These are phyloP conservation scores for Cephus rjabovi DNA, from an alignment of 2,888 invertebrate species.

Conservation along the genomic window DNA sequence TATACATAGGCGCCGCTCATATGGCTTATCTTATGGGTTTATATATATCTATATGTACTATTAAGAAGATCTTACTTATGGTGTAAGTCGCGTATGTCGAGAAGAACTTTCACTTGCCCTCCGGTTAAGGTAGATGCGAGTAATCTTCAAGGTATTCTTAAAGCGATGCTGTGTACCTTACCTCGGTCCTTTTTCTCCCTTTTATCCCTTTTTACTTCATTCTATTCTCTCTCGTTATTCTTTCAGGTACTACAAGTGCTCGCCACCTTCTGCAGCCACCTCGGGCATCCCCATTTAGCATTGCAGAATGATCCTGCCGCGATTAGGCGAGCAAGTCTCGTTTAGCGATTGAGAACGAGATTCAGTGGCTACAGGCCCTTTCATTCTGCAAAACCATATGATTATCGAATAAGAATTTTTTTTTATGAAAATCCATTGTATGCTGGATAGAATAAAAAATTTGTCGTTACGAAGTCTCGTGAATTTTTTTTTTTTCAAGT, in stretches of 20 bases:
- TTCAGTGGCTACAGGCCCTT: not conserved
- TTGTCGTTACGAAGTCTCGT: not conserved
- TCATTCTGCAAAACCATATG: not conserved
- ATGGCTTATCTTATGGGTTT: not conserved
- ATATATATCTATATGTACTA: not conserved
- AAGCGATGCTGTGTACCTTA: conserved; percentile 21
- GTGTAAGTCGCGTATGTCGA: not conserved
- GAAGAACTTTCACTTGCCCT: conserved; percentile 59
- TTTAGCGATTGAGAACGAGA: not conserved
- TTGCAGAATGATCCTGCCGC: not conserved
- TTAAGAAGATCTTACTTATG: not conserved
- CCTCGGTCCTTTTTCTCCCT: not conserved
- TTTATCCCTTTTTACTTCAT: not conserved
- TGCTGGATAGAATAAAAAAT: not conserved
- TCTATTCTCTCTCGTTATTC: not conserved
- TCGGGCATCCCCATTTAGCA: not conserved
- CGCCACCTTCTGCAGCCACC: not conserved
- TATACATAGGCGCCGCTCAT: not conserved
- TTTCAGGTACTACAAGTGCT: not conserved
- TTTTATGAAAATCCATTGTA: not conserved
- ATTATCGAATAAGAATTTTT: not conserved
- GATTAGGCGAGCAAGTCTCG: not conserved
- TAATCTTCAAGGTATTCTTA: conserved; percentile 47
- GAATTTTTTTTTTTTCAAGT: not conserved
- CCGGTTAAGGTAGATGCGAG: conserved; percentile 45